Conservation (phyloP, 2,113 vertebrate genomes). For the Atherinomorus stipes region DNA sequence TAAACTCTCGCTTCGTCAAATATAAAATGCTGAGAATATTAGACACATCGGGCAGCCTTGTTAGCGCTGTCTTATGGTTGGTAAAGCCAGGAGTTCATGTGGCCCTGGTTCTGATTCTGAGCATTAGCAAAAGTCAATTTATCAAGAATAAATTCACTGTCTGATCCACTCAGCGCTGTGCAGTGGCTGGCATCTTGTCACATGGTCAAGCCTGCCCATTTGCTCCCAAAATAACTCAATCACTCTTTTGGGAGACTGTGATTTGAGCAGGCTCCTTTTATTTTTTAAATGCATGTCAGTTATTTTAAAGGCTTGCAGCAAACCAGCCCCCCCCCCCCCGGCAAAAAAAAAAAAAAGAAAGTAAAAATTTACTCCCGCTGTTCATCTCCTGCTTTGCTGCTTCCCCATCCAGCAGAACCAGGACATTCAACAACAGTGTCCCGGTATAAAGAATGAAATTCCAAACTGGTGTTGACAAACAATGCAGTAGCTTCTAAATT, state of each 20-base stretch:
- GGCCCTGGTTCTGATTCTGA: slow-evolving; percentile 61
- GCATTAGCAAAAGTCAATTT: slow-evolving; percentile 77
- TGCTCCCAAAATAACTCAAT: slow-evolving; percentile 54
- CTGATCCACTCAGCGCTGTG: slow-evolving; percentile 42
- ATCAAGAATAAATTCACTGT: slow-evolving; percentile 69
- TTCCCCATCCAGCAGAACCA: slow-evolving; percentile 32
- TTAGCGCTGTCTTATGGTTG: slow-evolving; percentile 62
- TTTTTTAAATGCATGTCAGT: slow-evolving; percentile 43
- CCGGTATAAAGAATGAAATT: slow-evolving; percentile 78
- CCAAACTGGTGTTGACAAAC: slow-evolving; percentile 82
- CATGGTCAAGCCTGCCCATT: slow-evolving; percentile 39
- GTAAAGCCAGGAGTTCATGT: slow-evolving; percentile 54
- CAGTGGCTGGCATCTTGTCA: slow-evolving; percentile 65
- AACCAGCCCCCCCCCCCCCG: no score
- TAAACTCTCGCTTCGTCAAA: slow-evolving; percentile 50
- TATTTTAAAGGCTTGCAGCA: slow-evolving; percentile 51
- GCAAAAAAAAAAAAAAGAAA: slow-evolving; percentile 31
- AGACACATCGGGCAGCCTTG: slow-evolving; percentile 62
- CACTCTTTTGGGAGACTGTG: no score
- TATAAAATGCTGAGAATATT: slow-evolving; percentile 79
- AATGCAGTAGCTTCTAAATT: slow-evolving; percentile 78
- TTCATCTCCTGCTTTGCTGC: slow-evolving; percentile 10
- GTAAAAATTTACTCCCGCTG: slow-evolving; percentile 37
- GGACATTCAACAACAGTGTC: slow-evolving; percentile 47
- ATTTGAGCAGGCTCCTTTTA: slow-evolving; percentile 14